Base-by-base conservation (phyloP, 1,140 invertebrate species). In the Drosophila seguyi region DNA sequence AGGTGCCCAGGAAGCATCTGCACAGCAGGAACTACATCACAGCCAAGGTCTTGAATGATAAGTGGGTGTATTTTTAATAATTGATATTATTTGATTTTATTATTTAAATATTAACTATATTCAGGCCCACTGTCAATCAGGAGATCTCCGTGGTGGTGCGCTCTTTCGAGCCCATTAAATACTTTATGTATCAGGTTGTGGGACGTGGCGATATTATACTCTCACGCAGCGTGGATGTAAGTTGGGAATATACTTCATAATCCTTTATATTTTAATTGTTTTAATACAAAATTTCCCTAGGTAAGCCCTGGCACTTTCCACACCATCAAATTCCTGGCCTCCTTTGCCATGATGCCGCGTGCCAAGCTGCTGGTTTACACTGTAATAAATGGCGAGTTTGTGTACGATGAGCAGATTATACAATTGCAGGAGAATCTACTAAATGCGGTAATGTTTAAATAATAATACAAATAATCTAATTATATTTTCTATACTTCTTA, bases 141-240 rank as follows among this genome's bases (percentile, higher is more conserved):
- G 96, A 98, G 68, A 94, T 98, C n/a, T 94, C 96, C 58, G 95
- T 98, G 25, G 94, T 96, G 71, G 95, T 99, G 0, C 96, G 97
- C 66, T 96, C 97, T 3, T 98, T 97, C 0, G 95, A 95, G 81
- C 95, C 95, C 2, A 93, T 99, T 92, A 95, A 95, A 66, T 95
- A 97, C 73, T 94, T 97, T 20, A 96, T 95, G 79, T 98, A 97
- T 87, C 95, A 98, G 87, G 94, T 99, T 41, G 94, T 99, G 61
- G 97, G 97, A 16, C 94, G 98, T 36, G 98, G 98, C 3, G 96
- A 98, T 91, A 96, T 99, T 27, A 93, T 98, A 2, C 91, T 95
- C 14, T 95, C 95, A 1, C 95, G 95, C 62, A 95, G 95, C 16
- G 93, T 97, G 4, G 94, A 95, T 91, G 93, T 95, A 67, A 91